Base-by-base conservation (phyloP, 2,888 invertebrate genomes). In the Eubasilissa splendida region DNA sequence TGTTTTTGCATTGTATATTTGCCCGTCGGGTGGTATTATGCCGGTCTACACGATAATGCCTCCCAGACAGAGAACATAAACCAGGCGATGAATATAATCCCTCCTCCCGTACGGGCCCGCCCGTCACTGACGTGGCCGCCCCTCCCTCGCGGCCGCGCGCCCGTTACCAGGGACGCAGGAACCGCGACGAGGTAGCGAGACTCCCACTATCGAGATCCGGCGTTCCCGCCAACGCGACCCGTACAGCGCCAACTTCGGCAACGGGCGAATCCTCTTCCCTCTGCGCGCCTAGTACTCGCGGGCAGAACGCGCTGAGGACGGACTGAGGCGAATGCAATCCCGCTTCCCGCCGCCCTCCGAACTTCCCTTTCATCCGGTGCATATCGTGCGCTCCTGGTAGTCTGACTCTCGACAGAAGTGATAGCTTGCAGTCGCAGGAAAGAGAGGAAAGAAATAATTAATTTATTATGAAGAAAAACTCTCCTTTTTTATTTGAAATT, bases 211-310 rank as follows among this genome's bases (percentile, higher is more conserved):
- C 52, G 53, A 54, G 31, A 53, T 70, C 7, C 12, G n/a, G 10
- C 22, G 53, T 58, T 53, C 71, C 59, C 56, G 77, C 77, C 77
- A 70, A 70, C 70, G 63, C 76, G 14, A 59, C 3, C 22, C 22
- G 22, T 22, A 22, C 22, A 22, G 22, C 22, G 22, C 59, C 33
- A 58, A 31, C 78, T 60, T 12, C 78, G 70, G 11, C 1, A 14
- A 10, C 53, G 54, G 33, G 54, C 65, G 52, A n/a, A 33, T 42
- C 50, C 68, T 58, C 68, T 58, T 77, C 68, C 58, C 74, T 79
- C 73, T 79, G 79, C 50, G 74, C 79, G 63, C 79, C 79, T 79
- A 74, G 60, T 79, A 66, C 65, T n/a, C 65, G 74, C 60, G 63
- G 66, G 70, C 68, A 70, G 42, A 68, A 42, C 42, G 77, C 71